Base-by-base conservation (phyloP, 1,140 invertebrate genomes). In the Drosophila nannoptera region DNA sequence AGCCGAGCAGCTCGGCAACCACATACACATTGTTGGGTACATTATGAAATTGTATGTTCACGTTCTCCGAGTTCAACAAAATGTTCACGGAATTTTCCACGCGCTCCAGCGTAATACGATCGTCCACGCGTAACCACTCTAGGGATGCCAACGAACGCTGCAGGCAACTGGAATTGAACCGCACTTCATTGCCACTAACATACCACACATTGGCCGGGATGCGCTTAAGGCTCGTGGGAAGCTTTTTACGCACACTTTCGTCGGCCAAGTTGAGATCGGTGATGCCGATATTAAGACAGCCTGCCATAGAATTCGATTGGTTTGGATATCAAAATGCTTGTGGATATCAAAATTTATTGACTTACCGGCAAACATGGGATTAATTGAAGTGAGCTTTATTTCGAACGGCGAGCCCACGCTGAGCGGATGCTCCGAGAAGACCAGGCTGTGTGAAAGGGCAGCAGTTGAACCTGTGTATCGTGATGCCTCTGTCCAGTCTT, bases 51-150 rank as follows among this genome's bases (percentile, higher is more conserved):
- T 94, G 94, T n/a, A 94, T 91, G n/a, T 95, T 94, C 87, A 96
- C 92, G 80, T 97, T 95, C 89, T 96, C 94, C 0, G 95, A 94
- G 89, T 97, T 97, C 1, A 97, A 90, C 62, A 92, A 92, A 50
- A 93, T 91, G 48, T 92, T 92, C 0, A 94, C 4, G 90, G 91
- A 67, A 93, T 93, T 53, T 90, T 90, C 11, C 91, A 93, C 75
- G 91, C 78, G 91, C 76, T 94, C 93, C 9, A 94, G 75, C 1
- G 94, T 93, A 11, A 95, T 91, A 54, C 93, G 91, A 87, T 94
- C 95, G 0, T 95, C 95, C 2, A 93, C 91, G 29, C 94, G 91
- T 5, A 98, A 86, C 93, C 95, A 95, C 70, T 96, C 94, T 52
- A 97, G 91, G 58, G 93, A 95, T 0, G 94, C 94, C 67, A 94